Evolutionary conservation across 2,797 vertebrate genomes (phyloP), one percentile per base, ranked within the genome.

Genomic region (Poeciliopsis paucimaculata): DNA sequence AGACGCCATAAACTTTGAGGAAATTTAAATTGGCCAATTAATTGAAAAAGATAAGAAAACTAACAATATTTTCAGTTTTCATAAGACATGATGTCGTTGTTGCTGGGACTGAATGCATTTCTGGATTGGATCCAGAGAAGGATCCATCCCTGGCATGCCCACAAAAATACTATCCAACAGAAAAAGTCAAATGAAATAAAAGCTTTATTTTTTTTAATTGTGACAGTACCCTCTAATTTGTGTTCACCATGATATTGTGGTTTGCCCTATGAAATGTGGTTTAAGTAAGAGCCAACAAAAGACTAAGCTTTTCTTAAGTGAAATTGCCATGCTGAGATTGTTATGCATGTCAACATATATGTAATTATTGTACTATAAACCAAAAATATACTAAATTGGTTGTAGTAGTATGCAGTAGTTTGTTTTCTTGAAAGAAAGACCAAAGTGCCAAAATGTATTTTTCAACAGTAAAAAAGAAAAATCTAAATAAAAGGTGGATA

Each of bases 151-250:
- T 71, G 68, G 41, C 26, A 45, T 34, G n/a, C 28, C n/a, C 4
- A 36, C 16, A 20, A 73, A 26, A 49, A 36, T 23, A 49, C 18
- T 31, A 31, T 31, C n/a, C 9, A 26, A 3, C 16, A 47, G 18
- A 23, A 28, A 75, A 43, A 77, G n/a, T 12, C 6, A 51, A 41
- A 77, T 77, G 7, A 49, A 71, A 28, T 46, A 9, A 1, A 13
- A 34, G 68, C 2, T 45, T 31, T 55, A 18, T 66, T 68, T 75
- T 70, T 64, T 16, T 13, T 0, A 9, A 34, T 6, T 3, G 12
- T 11, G 0, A 57, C 8, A 47, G 51, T 70, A 68, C 76, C 73
- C 51, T 85, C 66, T 82, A 70, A 78, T 87, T 82, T 77, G 72
- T 60, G 36, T 77, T 70, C 62, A 49, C 23, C 73, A 70, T 73